A percentile compares a stretch with the other conserved stretches of the same genome.
Conservation (phyloP, 2,797 vertebrate genomes). For the Sebastes dallii region DNA sequence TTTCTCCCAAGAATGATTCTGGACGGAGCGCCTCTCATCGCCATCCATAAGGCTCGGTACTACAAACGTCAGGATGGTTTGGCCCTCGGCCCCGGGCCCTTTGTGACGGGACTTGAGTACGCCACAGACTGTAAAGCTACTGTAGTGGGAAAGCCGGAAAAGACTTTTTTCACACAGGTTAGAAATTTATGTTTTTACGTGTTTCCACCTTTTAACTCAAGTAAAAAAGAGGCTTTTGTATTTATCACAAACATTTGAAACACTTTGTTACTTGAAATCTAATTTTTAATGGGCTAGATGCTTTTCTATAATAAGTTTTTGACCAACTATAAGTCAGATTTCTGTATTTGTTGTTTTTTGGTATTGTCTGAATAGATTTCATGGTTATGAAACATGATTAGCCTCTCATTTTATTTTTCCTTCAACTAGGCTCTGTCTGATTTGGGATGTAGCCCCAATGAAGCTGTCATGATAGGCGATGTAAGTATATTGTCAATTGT, state of each 20-base stretch:
- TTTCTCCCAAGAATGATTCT: conserved; percentile 84
- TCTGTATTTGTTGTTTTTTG: background rate
- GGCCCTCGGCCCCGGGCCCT: conserved; percentile 94
- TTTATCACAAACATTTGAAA: background rate
- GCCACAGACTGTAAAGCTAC: conserved; percentile 87
- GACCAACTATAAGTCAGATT: background rate
- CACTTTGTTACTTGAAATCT: no score
- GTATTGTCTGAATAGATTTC: background rate
- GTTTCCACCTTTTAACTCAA: background rate
- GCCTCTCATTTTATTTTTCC: background rate
- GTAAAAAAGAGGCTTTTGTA: background rate
- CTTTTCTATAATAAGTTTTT: rapidly evolving
- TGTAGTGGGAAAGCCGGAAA: conserved; percentile 94
- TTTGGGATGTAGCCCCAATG: conserved; percentile 84
- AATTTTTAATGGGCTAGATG: no score
- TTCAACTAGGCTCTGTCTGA: conserved; percentile 84
- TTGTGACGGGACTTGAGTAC: conserved; percentile 90
- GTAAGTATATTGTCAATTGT: conserved; percentile 41
- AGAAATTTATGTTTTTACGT: background rate
- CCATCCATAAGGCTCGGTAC: conserved; percentile 96
- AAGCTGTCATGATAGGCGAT: conserved; percentile 96
- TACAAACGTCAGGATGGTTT: conserved; percentile 92
- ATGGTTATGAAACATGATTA: background rate
- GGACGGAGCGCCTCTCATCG: conserved; percentile 92
- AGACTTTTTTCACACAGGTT: conserved; percentile 86